A percentile compares a stretch with the other conserved stretches of the same genome.
These are phyloP conservation scores for Dryas iulia DNA, from an alignment of 1,140 invertebrate genomes.

Conservation along the genomic window DNA sequence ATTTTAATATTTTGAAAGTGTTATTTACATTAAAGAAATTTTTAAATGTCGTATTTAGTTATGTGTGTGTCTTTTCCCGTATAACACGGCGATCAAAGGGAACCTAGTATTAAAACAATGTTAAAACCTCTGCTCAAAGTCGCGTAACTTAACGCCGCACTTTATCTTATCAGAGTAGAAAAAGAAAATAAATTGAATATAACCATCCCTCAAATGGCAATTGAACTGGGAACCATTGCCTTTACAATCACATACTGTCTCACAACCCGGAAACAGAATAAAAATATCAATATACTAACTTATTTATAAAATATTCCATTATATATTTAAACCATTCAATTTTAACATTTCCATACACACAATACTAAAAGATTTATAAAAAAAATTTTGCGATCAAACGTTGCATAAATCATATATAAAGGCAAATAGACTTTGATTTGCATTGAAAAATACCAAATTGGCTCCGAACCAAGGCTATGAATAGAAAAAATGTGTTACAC, in stretches of 20 bases:
- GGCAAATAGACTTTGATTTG: background rate
- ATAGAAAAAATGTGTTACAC: background rate
- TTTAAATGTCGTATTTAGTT: too few species aligned
- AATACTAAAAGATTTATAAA: background rate
- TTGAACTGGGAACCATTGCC: too few species aligned
- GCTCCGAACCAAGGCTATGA: background rate
- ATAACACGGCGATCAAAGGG: background rate
- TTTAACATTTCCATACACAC: background rate
- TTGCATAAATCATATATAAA: slow-evolving; percentile 1
- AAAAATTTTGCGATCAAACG: background rate
- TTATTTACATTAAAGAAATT: too few species aligned
- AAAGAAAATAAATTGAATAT: too few species aligned
- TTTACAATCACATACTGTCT: too few species aligned
- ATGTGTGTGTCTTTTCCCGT: background rate
- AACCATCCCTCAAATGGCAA: too few species aligned
- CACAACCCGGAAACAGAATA: too few species aligned
- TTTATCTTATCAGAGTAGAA: too few species aligned
- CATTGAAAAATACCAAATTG: background rate
- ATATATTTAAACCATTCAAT: background rate
- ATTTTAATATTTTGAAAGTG: too few species aligned
- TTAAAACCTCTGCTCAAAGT: too few species aligned
- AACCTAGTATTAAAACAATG: background rate
- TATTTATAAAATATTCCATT: too few species aligned
- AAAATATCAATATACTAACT: too few species aligned
- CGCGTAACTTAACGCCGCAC: background rate